phyloP scores from a whole-genome alignment of 2,888 invertebrate genomes.

The Papilio demoleus region DNA sequence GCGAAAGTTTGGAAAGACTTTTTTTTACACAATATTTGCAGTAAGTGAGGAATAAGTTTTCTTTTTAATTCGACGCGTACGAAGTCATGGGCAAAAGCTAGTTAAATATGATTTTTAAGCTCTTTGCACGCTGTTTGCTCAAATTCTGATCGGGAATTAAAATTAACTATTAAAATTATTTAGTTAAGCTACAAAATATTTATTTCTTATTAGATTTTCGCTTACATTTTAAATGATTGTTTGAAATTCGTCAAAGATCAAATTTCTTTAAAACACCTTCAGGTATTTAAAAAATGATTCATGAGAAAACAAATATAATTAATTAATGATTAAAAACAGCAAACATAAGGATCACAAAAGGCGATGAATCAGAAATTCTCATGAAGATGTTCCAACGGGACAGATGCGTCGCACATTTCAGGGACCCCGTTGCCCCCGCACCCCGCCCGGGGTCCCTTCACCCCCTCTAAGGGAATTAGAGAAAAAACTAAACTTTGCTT shows the following conservation, averaged over 20 bases:
- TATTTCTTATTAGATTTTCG: no score
- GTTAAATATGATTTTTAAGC: no score
- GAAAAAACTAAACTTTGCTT: slow-evolving; percentile 66
- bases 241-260: neutral
- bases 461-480: slow-evolving; percentile 72
- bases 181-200: no score
- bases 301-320: neutral
- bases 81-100: no score
- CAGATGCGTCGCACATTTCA: slow-evolving; percentile 77
- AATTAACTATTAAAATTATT: no score
- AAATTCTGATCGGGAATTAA: no score
- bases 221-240: no score
- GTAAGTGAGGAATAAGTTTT: no score
- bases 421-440: slow-evolving; percentile 58
- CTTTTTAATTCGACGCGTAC: no score
- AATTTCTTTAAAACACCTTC: neutral
- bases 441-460: slow-evolving; percentile 49
- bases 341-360: slow-evolving; percentile 49
- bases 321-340: slow-evolving; percentile 36
- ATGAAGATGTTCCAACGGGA: slow-evolving; percentile 61
- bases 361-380: slow-evolving; percentile 79
- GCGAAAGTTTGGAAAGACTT: no score
- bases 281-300: neutral
- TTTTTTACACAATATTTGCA: no score
- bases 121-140: no score